phyloP scores from a whole-genome alignment of 2,888 invertebrate genomes.

The Ophion slaviceki region DNA sequence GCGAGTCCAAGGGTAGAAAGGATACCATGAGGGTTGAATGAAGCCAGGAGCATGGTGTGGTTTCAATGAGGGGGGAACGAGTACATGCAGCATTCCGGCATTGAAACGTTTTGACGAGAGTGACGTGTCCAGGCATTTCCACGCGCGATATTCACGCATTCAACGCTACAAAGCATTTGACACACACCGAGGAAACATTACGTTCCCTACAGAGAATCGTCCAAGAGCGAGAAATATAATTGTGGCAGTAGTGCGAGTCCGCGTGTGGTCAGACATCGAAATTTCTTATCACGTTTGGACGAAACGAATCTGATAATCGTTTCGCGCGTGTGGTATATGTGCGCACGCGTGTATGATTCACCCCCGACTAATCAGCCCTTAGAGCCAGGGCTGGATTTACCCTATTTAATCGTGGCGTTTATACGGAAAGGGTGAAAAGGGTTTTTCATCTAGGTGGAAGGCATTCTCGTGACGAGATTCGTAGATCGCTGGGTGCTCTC shows the following conservation, averaged over 20 bases:
- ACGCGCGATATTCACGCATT: conserved; percentile 55
- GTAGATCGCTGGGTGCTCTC: conserved; percentile 62
- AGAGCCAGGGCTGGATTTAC: conserved; percentile 1
- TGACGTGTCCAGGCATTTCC: conserved; percentile 57
- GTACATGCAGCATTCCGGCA: conserved; percentile 49
- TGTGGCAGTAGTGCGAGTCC: conserved; percentile 39
- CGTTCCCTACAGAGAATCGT: background rate
- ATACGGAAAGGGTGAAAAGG: conserved; percentile 40
- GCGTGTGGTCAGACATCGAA: conserved; percentile 44
- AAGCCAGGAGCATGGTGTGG: conserved; percentile 26
- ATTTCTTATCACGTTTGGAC: conserved; percentile 46
- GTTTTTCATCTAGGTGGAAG: conserved; percentile 49
- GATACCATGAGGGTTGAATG: conserved; percentile 56
- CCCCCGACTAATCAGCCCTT: conserved; percentile 58
- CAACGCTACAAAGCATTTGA: conserved; percentile 22
- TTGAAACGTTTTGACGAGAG: conserved; percentile 63
- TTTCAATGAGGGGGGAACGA: conserved; percentile 43
- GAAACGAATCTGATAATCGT: conserved; percentile 52
- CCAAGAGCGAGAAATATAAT: conserved; percentile 28
- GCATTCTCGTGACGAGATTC: conserved; percentile 69
- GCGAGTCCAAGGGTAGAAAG: conserved; percentile 56
- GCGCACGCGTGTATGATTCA: conserved; percentile 19
- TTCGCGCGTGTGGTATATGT: conserved; percentile 21
- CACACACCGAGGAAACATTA: conserved; percentile 30
- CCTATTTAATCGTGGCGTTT: conserved; percentile 40